Conservation (phyloP, 2,888 invertebrate species). For the Aromia moschata region DNA sequence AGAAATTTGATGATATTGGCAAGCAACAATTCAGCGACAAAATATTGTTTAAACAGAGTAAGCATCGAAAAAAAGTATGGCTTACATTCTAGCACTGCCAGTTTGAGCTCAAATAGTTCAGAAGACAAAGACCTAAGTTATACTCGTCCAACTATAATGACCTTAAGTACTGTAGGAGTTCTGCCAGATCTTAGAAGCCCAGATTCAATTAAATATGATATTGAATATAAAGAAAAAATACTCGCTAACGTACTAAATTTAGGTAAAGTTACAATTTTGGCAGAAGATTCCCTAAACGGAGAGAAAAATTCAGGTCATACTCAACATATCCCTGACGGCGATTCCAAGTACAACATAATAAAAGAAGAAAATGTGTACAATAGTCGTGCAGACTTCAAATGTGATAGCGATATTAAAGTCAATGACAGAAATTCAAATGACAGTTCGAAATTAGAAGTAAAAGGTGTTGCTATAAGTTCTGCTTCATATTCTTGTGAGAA, state of each 20-base stretch:
- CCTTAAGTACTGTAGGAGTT: slow-evolving; percentile 63
- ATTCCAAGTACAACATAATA: slow-evolving; percentile 14
- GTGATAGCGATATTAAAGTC: too few species aligned
- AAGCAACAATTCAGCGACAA: slow-evolving; percentile 78
- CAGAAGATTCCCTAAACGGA: slow-evolving; percentile 12
- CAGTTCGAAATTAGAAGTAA: too few species aligned
- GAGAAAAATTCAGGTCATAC: neutral
- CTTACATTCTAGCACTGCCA: slow-evolving; percentile 44
- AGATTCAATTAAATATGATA: slow-evolving; percentile 73
- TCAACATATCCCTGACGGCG: slow-evolving; percentile 9
- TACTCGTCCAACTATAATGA: slow-evolving; percentile 63
- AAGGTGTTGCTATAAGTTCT: too few species aligned
- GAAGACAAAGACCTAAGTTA: slow-evolving; percentile 51
- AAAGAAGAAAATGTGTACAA: slow-evolving; percentile 7
- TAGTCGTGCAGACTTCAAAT: too few species aligned
- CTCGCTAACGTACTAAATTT: slow-evolving; percentile 74
- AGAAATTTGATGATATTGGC: slow-evolving; percentile 75
- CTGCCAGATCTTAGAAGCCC: slow-evolving; percentile 70
- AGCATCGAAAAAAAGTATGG: slow-evolving; percentile 61
- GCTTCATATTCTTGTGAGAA: neutral
- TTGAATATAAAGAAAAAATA: slow-evolving; percentile 78
- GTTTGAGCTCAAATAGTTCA: slow-evolving; percentile 56
- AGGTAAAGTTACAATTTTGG: slow-evolving; percentile 59
- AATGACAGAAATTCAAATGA: too few species aligned
- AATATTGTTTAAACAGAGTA: slow-evolving; percentile 72